These are phyloP conservation scores for Brienomyrus longianalis DNA, from an alignment of 2,113 vertebrate genomes.

Conservation along the genomic window DNA sequence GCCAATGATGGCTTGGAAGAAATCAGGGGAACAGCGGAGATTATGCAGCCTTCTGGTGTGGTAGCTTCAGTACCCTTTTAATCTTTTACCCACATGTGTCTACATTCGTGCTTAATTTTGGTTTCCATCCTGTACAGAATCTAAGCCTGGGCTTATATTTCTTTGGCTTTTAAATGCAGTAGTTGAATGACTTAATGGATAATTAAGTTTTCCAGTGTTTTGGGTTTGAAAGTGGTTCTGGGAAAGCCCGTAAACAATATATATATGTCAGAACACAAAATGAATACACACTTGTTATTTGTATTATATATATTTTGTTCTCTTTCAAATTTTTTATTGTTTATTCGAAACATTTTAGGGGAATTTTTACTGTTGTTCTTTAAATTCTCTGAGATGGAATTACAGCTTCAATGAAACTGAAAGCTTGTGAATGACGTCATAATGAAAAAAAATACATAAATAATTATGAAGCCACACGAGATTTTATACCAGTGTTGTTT, in stretches of 20 bases:
- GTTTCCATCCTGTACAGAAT: background rate
- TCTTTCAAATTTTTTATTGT: background rate
- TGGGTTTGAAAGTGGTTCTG: conserved; percentile 1
- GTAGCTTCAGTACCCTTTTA: conserved; percentile 7
- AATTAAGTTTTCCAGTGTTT: conserved; percentile 4
- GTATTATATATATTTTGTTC: background rate
- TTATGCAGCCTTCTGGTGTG: background rate
- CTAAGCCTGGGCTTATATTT: conserved; percentile 23
- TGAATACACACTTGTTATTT: background rate
- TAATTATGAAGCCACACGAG: background rate
- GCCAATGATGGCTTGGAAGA: background rate
- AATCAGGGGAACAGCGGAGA: background rate
- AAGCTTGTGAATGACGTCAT: background rate
- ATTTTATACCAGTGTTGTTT: background rate
- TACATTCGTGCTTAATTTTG: conserved; percentile 23
- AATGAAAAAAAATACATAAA: background rate
- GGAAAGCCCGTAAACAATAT: conserved; percentile 13
- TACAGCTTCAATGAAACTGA: background rate
- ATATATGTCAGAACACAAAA: background rate
- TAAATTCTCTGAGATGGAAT: background rate
- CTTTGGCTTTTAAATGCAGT: background rate
- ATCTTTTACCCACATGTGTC: conserved; percentile 21
- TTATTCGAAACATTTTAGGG: background rate
- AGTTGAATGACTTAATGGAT: conserved; percentile 10
- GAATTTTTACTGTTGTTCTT: background rate